Percentiles rank a stretch among this genome's conserved stretches.
Conservation (phyloP, 2,113 vertebrate genomes). For the Pygoscelis adeliae region DNA sequence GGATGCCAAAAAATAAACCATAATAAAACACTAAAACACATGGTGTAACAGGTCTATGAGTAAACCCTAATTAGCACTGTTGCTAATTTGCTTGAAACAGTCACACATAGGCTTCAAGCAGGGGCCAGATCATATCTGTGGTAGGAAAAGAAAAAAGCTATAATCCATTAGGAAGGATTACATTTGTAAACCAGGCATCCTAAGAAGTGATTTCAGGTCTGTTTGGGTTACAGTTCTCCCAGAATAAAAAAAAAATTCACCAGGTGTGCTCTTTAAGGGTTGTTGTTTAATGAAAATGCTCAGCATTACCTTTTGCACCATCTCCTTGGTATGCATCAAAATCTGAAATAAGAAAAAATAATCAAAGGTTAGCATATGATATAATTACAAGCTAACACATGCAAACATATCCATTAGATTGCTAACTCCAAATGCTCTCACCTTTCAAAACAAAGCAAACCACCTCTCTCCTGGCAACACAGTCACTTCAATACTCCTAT, state of each 20-base stretch:
- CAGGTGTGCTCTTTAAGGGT: constrained; percentile 68
- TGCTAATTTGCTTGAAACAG: constrained; percentile 82
- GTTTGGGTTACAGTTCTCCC: constrained; percentile 72
- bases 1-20: constrained; percentile 73
- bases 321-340: constrained; percentile 97
- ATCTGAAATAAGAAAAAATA: constrained; percentile 81
- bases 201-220: constrained; percentile 75
- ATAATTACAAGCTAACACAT: constrained; percentile 65
- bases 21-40: constrained; percentile 69
- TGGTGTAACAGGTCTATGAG: constrained; percentile 69
- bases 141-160: constrained; percentile 75
- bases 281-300: constrained; percentile 68
- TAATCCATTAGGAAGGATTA: constrained; percentile 80
- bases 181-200: constrained; percentile 75
- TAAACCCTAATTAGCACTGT: constrained; percentile 84
- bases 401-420: constrained; percentile 57
- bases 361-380: constrained; percentile 63
- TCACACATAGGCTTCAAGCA: constrained; percentile 77
- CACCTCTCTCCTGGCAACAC: constrained; percentile 62
- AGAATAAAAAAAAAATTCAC: constrained; percentile 68
- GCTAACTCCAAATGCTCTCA: constrained; percentile 46
- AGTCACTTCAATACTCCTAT: constrained; percentile 50
- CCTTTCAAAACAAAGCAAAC: constrained; percentile 61
- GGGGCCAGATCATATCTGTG: constrained; percentile 77
- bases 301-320: constrained; percentile 95